Percentiles rank a stretch among this genome's conserved stretches.
These are phyloP conservation scores for Belgica antarctica DNA, from an alignment of 2,888 invertebrate species.

Conservation along the genomic window DNA sequence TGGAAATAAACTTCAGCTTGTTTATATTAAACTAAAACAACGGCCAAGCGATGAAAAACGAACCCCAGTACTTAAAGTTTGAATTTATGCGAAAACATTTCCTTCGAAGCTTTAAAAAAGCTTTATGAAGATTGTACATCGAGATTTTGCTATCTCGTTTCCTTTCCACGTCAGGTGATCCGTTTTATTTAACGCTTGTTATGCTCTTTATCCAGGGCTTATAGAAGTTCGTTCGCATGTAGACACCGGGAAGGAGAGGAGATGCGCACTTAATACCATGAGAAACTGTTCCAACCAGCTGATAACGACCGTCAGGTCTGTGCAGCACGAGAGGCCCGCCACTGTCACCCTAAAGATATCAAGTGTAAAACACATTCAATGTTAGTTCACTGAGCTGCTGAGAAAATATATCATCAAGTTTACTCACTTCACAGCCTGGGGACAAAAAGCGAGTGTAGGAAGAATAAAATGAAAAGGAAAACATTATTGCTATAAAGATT, in stretches of 20 bases:
- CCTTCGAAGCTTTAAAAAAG: neutral
- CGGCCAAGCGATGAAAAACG: neutral
- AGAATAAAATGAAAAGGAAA: too few relatives aligned
- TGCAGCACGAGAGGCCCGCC: conserved; percentile 86
- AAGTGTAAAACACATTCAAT: neutral
- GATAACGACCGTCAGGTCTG: conserved; percentile 79
- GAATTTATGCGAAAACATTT: neutral
- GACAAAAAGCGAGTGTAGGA: conserved; percentile 6
- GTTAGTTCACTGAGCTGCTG: conserved; percentile 1
- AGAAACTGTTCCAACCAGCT: conserved; percentile 86
- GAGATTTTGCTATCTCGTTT: neutral
- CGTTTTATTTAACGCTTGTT: conserved; percentile 62
- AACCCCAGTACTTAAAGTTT: neutral
- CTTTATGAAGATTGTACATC: neutral
- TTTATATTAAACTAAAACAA: neutral
- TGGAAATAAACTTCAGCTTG: neutral
- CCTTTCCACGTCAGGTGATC: neutral
- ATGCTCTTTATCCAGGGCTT: conserved; percentile 87
- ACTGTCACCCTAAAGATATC: conserved; percentile 73
- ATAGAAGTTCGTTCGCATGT: conserved; percentile 89
- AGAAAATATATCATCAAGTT: neutral
- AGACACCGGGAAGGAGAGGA: conserved; percentile 87
- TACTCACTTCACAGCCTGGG: conserved; percentile 11
- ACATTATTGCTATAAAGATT: neutral
- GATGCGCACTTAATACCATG: conserved; percentile 94